phyloP scores from a whole-genome alignment of 2,797 vertebrate species.

The Orestias chungarensis region DNA sequence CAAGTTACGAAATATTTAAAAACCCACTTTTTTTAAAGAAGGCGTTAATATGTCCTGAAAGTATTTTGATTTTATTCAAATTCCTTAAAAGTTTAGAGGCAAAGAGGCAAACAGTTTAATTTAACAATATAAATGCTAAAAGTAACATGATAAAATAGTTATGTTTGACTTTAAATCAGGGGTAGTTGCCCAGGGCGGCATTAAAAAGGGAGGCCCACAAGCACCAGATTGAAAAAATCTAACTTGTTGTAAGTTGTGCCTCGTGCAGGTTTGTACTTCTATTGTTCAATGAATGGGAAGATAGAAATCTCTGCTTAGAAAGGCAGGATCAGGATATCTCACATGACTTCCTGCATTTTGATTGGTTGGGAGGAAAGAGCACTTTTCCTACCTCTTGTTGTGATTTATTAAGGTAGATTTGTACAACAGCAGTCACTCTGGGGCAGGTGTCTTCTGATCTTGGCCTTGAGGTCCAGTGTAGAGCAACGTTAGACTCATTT shows the following conservation, averaged over 20 bases:
- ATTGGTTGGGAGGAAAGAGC: not conserved
- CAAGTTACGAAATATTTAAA: not conserved
- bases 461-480: too few relatives aligned
- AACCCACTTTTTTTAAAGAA: not conserved
- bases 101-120: not conserved
- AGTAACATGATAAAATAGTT: not conserved
- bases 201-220: not conserved
- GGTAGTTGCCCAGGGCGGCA: not conserved
- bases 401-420: too few relatives aligned
- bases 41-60: not conserved
- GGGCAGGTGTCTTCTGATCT: too few relatives aligned
- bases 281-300: not conserved
- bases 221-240: not conserved
- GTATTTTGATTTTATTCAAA: not conserved
- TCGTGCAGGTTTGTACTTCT: not conserved
- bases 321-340: not conserved
- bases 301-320: not conserved
- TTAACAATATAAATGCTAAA: not conserved
- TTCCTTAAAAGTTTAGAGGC: not conserved
- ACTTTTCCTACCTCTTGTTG: too few relatives aligned
- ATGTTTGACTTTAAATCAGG: not conserved
- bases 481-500: too few relatives aligned
- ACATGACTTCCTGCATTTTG: not conserved
- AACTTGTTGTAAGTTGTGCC: too few relatives aligned
- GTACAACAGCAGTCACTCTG: too few relatives aligned